A percentile compares a stretch with the other conserved stretches of the same genome.
Conservation (phyloP, 2,888 invertebrate genomes). For the Rhyacophila evoluta region DNA sequence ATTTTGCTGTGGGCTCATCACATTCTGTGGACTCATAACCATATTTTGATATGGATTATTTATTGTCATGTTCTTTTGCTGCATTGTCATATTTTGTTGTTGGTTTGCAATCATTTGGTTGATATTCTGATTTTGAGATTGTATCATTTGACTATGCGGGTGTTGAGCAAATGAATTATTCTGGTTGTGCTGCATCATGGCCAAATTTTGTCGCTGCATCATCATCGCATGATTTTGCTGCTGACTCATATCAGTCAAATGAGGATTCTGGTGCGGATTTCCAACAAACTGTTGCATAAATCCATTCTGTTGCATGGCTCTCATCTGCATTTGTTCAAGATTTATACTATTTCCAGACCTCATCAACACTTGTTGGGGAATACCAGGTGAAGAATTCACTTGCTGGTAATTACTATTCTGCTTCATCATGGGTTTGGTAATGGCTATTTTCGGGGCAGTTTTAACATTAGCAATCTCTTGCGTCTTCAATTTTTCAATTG, state of each 20-base stretch:
- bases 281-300: not conserved
- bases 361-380: not conserved
- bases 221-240: slow-evolving; percentile 33
- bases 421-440: not conserved
- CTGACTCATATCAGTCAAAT: not conserved
- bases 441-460: not conserved
- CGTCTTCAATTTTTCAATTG: slow-evolving; percentile 43
- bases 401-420: not conserved
- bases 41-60: slow-evolving; percentile 46
- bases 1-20: slow-evolving; percentile 46
- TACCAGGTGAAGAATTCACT: not conserved
- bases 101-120: slow-evolving; percentile 59
- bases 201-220: slow-evolving; percentile 35
- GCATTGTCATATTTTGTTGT: slow-evolving; percentile 59
- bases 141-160: slow-evolving; percentile 23
- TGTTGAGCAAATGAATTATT: not conserved
- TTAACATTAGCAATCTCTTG: not conserved
- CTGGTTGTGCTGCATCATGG: slow-evolving; percentile 38
- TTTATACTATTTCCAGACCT: not conserved
- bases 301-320: slow-evolving; percentile 19
- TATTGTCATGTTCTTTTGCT: slow-evolving; percentile 52
- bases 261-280: slow-evolving; percentile 12
- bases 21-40: slow-evolving; percentile 60
- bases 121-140: slow-evolving; percentile 60
- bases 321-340: not conserved